A percentile compares a stretch with the other conserved stretches of the same genome.
Conservation (phyloP, 2,113 vertebrate genomes). For the Sisor rabdophorus region DNA sequence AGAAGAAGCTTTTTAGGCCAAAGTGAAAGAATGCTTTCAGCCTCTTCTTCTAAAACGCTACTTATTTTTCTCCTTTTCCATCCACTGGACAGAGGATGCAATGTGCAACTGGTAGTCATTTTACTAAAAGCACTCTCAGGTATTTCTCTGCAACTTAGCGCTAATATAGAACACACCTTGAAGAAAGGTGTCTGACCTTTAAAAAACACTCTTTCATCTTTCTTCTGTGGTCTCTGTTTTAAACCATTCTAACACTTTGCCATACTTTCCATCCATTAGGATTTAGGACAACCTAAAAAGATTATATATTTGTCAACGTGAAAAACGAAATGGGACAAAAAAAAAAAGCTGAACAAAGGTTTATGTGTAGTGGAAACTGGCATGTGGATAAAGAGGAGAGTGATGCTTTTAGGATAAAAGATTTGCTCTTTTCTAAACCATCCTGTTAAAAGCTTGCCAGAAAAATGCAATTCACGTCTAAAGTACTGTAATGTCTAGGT, state of each 20-base stretch:
- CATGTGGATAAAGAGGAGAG: not conserved
- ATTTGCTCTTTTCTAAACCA: not conserved
- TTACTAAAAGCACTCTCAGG: constrained; percentile 12
- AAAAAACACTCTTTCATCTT: not conserved
- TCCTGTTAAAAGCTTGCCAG: not conserved
- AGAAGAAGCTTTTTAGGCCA: constrained; percentile 18
- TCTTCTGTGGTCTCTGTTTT: not conserved
- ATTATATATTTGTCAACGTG: not conserved
- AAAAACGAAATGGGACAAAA: not conserved
- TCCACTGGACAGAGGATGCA: not conserved
- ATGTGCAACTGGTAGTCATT: not conserved
- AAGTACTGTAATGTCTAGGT: not conserved
- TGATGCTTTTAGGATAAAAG: not conserved
- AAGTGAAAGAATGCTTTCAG: constrained; percentile 19
- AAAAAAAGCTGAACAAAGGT: not conserved
- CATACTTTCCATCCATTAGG: not conserved
- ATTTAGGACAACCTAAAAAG: not conserved
- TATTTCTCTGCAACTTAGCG: not conserved
- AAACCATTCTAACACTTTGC: not conserved
- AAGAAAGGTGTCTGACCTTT: constrained; percentile 6
- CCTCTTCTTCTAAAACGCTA: not conserved
- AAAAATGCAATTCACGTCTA: not conserved
- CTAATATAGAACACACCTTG: not conserved
- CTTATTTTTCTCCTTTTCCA: not conserved
- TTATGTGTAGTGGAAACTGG: not conserved